Evolutionary conservation across 2,797 vertebrate genomes (phyloP), one percentile per base, ranked within the genome.

Genomic region (Mormyrops attenuatus): DNA sequence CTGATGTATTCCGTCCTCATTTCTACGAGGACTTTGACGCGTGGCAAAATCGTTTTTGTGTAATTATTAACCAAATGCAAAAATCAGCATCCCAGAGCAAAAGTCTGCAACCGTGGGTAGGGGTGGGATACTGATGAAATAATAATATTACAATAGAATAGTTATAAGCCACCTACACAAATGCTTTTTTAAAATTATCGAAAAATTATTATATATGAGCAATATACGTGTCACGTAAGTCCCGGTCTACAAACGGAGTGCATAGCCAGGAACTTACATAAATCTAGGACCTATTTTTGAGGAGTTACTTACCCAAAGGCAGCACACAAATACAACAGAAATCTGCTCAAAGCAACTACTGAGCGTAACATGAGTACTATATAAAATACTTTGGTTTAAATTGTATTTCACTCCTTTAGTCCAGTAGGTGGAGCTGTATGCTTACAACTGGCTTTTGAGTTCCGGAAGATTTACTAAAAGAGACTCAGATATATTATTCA

Each of bases 41-140:
- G 41, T 60, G 49, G 66, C 41, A 88, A 88, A 63, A 88, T 86
- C 47, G 2, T 50, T 88, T 87, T 63, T 13, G 50, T 73, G 50
- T 80, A 90, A 90, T 90, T 3, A 90, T 90, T 90, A 90, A 90
- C 89, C 77, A 17, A 73, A 30, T 9, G 50, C 30, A 52, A 53
- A 82, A 82, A 90, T 88, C 73, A 84, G 52, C 49, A 38, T 20
- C 53, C 20, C 3, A 80, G 38, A 55, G 41, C 20, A 90, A 90
- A 53, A 90, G 17, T 47, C 85, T 80, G 50, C 15, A n/a, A 15
- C 22, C 11, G 17, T 38, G 26, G 66, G 30, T 34, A 34, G 5
- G 66, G 66, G 13, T 44, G 17, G 34, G 38, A 20, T 41, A 20
- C 44, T 80, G 17, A 17, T 80, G 17, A 5, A 44, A 44, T 80